Base-by-base conservation (phyloP, 2,888 invertebrate species). In the Pherbina coryleti region DNA sequence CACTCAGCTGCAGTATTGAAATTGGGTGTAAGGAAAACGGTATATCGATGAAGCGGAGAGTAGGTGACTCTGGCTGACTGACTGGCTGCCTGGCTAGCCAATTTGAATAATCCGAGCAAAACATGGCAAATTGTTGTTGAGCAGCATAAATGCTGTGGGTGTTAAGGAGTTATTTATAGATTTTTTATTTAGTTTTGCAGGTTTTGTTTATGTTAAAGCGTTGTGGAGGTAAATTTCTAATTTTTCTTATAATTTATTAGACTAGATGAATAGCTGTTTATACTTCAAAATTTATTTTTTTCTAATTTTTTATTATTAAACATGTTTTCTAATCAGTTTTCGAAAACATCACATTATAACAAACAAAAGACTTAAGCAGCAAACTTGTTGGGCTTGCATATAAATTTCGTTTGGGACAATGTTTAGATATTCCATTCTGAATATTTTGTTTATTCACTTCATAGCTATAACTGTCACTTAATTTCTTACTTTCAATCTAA, bases 81-180 rank as follows among this genome's bases (percentile, higher is more conserved):
- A 60, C 9, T 25, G 57, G 57, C 57, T 22, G 37, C 34, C 44
- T 34, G 28, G 25, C n/a, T 1, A 19, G 66, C 66, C 28, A 31
- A 31, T 66, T 67, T 67, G 44, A 67, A 67, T 67, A 67, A 19
- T 22, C 51, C 25, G 51, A 44, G 37, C 37, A 19, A 34, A 44
- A 66, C 66, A 37, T 66, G 66, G 66, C 66, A 66, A 60, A 60
- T 60, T 60, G 57, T 60, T 60, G 57, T 28, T 25, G 57, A 60
- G 9, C 25, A 22, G 22, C 57, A 19, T 7, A 9, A 5, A 34
- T 4, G 34, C n/a, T 34, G 66, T 34, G 34, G 11, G 9, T 11
- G n/a, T 37, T 66, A 37, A 66, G 66, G 66, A 22, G 66, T 2
- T 19, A 37, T 44, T 37, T 66, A 66, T 37, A 66, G 66, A 66